These are phyloP conservation scores for Calyptommatus sinebrachiatus DNA, from an alignment of 2,113 vertebrate genomes.

Conservation along the genomic window DNA sequence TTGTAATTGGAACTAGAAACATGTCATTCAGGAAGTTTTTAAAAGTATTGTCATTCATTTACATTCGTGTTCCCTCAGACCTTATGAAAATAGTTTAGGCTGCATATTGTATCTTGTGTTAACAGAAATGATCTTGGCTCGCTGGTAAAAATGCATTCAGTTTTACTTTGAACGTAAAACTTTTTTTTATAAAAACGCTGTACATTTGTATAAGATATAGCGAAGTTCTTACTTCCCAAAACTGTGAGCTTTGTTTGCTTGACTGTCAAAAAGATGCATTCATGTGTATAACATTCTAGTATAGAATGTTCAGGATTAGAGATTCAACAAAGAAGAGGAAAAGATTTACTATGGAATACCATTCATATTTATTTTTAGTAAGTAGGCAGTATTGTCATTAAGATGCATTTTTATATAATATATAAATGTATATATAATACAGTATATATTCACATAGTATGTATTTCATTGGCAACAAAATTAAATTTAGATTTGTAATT, in stretches of 20 bases:
- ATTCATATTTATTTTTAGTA: background rate
- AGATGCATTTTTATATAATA: rapidly evolving
- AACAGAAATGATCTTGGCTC: rapidly evolving
- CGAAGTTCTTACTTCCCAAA: background rate
- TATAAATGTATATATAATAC: background rate
- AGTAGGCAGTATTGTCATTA: background rate
- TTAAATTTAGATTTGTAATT: background rate
- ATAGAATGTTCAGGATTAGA: background rate
- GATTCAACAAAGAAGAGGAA: background rate
- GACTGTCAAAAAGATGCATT: background rate
- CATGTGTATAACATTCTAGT: background rate
- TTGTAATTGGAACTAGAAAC: background rate
- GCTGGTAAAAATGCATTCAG: background rate
- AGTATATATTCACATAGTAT: background rate
- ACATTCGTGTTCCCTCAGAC: rapidly evolving
- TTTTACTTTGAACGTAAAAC: background rate
- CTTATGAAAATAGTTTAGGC: background rate
- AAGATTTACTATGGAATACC: background rate
- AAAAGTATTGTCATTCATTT: background rate
- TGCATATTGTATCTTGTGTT: rapidly evolving
- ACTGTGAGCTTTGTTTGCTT: background rate
- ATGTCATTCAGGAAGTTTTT: background rate
- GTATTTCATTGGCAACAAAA: background rate
- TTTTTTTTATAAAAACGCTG: background rate
- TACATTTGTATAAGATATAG: background rate